phyloP scores from a whole-genome alignment of 2,113 vertebrate species.

The Bufo gargarizans region DNA sequence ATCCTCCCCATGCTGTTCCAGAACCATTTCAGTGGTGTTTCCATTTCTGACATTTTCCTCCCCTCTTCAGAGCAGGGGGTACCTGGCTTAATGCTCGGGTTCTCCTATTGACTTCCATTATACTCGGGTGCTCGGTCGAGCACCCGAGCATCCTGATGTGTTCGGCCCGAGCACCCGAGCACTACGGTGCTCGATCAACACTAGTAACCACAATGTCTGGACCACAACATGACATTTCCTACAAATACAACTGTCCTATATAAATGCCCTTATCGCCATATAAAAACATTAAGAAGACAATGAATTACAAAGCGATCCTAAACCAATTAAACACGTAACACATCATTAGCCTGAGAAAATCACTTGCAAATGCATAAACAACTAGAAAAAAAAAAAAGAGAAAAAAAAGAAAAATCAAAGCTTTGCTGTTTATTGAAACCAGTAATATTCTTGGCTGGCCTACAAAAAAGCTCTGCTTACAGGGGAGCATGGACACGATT shows the following conservation, averaged over 20 bases:
- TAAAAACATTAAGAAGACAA: neutral
- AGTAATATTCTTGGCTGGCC: slow-evolving; percentile 39
- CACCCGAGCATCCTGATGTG: too few species aligned
- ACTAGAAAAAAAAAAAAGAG: neutral
- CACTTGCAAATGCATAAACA: neutral
- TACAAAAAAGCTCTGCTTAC: slow-evolving; percentile 36
- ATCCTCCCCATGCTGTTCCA: too few species aligned
- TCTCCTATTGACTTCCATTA: too few species aligned
- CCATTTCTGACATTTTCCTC: too few species aligned
- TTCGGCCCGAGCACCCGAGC: too few species aligned
- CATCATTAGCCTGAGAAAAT: slow-evolving; percentile 16
- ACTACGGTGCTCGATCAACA: too few species aligned
- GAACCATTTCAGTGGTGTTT: too few species aligned
- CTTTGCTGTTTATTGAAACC: slow-evolving; percentile 25
- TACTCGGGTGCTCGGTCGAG: too few species aligned
- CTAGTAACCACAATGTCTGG: neutral
- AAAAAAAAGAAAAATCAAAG: neutral
- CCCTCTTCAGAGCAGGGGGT: too few species aligned
- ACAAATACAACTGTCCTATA: neutral
- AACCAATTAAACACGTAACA: slow-evolving; percentile 4
- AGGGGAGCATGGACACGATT: slow-evolving; percentile 38
- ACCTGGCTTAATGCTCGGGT: too few species aligned
- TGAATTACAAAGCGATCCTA: slow-evolving; percentile 9
- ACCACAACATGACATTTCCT: neutral
- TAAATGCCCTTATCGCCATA: neutral